Evolutionary conservation across 2,797 vertebrate genomes (phyloP), one percentile per base, ranked within the genome.

Genomic region (Myotis pilosus): DNA sequence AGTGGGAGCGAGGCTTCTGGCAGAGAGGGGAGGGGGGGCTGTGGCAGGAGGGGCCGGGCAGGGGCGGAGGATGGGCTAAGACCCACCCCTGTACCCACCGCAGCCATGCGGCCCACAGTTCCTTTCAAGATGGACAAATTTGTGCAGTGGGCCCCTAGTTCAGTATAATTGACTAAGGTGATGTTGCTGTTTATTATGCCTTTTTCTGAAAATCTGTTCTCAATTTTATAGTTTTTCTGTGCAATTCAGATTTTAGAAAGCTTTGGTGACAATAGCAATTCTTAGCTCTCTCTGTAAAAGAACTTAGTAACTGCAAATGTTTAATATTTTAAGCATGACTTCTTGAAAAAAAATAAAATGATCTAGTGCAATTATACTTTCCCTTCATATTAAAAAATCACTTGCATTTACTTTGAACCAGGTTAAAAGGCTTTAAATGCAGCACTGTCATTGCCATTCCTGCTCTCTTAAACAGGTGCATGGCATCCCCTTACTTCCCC

Each of bases 241-340:
- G 17, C 85, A 91, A 64, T 74, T 94, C 20, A 79, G 49, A 19
- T 76, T 94, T 96, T 95, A 92, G 64, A 85, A 84, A 87, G 11
- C 30, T 76, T 89, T 76, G 33, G 44, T 87, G 15, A 51, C 25
- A 55, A 10, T 57, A 79, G 19, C 75, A 75, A 23, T 87, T 95
- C 25, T 80, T 91, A 84, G 33, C n/a, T 76, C 41, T 66, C 0
- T 62, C n/a, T 83, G 2, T 86, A 66, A 95, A 95, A 90, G 38
- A 76, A 3, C 20, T 60, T 81, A 66, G 36, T 81, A 78, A 71
- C 62, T 89, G 20, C n/a, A 92, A 8, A 62, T 75, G 41, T 92
- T 87, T 93, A 72, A 25, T 94, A 89, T 62, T 92, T 11, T 89
- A 81, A 91, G 80, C 79, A 81, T 49, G 44, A 55, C 36, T 92